Conservation (phyloP, 2,797 vertebrate genomes). For the Eulemur coronatus region DNA sequence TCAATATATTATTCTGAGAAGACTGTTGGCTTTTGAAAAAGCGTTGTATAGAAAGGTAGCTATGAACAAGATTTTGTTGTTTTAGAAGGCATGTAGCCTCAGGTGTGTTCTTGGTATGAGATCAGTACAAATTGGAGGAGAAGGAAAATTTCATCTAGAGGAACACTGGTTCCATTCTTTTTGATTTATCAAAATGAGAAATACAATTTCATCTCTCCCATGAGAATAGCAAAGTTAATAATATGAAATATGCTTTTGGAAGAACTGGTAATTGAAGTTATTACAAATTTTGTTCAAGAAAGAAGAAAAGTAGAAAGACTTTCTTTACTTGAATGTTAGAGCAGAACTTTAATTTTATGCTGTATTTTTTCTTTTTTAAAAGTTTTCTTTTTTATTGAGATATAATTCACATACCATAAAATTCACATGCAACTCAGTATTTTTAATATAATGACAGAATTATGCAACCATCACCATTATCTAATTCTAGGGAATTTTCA, state of each 20-base stretch:
- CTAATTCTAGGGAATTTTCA: neutral
- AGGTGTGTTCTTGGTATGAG: neutral
- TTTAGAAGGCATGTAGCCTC: neutral
- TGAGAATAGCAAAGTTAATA: constrained; percentile 66
- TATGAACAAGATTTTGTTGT: neutral
- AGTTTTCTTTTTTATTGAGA: neutral
- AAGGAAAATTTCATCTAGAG: constrained; percentile 49
- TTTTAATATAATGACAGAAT: constrained; percentile 15
- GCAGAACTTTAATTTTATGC: constrained; percentile 69
- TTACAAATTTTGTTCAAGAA: constrained; percentile 62
- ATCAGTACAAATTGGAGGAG: neutral
- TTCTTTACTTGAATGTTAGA: constrained; percentile 57
- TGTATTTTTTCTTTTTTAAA: constrained; percentile 43
- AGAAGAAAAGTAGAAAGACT: neutral
- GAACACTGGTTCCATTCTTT: constrained; percentile 50
- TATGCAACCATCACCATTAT: neutral
- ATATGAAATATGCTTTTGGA: constrained; percentile 62
- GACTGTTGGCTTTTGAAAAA: constrained; percentile 53
- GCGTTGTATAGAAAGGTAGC: neutral
- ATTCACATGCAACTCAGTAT: neutral
- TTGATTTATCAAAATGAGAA: constrained; percentile 67
- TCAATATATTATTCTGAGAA: neutral
- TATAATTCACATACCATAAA: neutral
- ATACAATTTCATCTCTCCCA: constrained; percentile 47
- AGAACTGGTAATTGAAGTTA: constrained; percentile 72